A percentile compares a stretch with the other conserved stretches of the same genome.
These are phyloP conservation scores for Diaphora mendica DNA, from an alignment of 2,888 invertebrate species.

Conservation along the genomic window DNA sequence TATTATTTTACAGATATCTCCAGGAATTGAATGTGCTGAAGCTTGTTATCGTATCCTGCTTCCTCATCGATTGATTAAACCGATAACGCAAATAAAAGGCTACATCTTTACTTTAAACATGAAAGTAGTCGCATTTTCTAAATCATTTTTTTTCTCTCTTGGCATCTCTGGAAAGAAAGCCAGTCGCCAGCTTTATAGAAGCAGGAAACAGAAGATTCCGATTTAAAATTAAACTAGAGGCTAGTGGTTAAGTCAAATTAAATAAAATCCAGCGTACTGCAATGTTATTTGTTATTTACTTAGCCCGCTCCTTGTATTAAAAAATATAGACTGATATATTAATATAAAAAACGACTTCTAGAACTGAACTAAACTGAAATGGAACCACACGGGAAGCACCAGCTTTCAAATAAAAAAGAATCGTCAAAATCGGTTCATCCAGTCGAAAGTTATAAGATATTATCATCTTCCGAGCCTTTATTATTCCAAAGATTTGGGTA, in stretches of 20 bases:
- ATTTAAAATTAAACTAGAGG: neutral
- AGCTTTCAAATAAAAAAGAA: no score
- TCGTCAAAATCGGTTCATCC: no score
- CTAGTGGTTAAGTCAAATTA: neutral
- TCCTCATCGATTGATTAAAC: conserved; percentile 13
- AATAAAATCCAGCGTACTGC: neutral
- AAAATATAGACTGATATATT: no score
- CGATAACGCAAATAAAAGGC: neutral
- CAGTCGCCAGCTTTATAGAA: neutral
- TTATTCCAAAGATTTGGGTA: no score
- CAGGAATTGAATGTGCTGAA: conserved; percentile 52
- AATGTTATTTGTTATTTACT: no score
- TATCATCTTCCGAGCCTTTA: no score
- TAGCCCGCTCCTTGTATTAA: no score
- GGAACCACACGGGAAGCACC: no score
- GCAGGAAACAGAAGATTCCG: neutral
- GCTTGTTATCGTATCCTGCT: conserved; percentile 7
- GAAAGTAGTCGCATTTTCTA: conserved; percentile 5
- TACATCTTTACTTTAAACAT: conserved; percentile 9
- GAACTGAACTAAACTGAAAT: no score
- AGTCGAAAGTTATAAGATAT: no score
- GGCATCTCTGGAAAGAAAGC: conserved; percentile 9
- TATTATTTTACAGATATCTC: conserved; percentile 55
- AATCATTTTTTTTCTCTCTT: conserved; percentile 6
- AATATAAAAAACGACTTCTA: no score